phyloP scores from a whole-genome alignment of 1,140 invertebrate species.

The Sitophilus oryzae region DNA sequence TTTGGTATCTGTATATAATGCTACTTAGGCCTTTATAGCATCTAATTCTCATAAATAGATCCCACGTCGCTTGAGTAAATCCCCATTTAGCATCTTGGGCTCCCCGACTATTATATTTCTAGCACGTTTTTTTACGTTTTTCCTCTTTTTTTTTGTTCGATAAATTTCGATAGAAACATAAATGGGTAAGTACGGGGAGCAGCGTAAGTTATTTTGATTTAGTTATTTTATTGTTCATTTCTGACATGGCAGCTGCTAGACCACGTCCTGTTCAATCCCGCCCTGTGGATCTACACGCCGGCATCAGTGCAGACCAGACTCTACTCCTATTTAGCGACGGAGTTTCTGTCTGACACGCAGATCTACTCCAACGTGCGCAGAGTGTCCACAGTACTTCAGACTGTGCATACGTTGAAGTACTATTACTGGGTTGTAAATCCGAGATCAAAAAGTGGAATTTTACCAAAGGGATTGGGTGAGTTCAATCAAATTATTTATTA shows the following conservation, averaged over 20 bases:
- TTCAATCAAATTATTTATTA: too few relatives aligned
- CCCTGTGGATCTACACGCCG: constrained; percentile 96
- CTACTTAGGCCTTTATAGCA: too few relatives aligned
- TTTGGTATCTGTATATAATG: too few relatives aligned
- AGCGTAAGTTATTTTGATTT: constrained; percentile 57
- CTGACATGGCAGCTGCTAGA: constrained; percentile 91
- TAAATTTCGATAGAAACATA: too few relatives aligned
- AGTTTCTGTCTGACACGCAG: constrained; percentile 95
- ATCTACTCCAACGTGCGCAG: constrained; percentile 95
- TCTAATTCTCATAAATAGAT: too few relatives aligned
- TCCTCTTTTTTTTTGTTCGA: too few relatives aligned
- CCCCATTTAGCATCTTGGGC: too few relatives aligned
- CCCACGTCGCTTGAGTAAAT: too few relatives aligned
- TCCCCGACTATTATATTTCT: too few relatives aligned
- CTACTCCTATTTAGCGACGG: constrained; percentile 95
- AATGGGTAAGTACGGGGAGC: constrained; percentile 42
- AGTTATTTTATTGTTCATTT: constrained; percentile 73
- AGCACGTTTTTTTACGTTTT: too few relatives aligned
- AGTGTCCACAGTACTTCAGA: constrained; percentile 95
- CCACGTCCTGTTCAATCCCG: constrained; percentile 97
- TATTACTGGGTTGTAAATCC: constrained; percentile 99
- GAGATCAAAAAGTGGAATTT: constrained; percentile 87
- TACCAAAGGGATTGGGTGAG: constrained; percentile 87
- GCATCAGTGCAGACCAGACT: constrained; percentile 93
- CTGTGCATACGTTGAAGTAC: constrained; percentile 96